Conservation (phyloP, 2,797 vertebrate species). For the Valencia hispanica region DNA sequence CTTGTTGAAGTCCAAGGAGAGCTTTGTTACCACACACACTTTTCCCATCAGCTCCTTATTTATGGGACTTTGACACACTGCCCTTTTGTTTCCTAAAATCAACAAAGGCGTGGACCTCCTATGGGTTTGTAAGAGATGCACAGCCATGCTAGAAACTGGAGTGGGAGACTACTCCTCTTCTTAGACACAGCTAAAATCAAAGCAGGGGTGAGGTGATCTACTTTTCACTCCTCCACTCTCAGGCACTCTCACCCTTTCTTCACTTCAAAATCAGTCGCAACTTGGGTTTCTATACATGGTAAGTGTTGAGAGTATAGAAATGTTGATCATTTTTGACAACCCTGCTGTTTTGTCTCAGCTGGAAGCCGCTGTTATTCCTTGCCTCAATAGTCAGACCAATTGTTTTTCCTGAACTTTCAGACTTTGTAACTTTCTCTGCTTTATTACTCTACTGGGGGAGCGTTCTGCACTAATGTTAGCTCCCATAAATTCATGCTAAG, state of each 20-base stretch:
- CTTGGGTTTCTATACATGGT: neutral
- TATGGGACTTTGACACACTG: constrained; percentile 4
- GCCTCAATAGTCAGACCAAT: neutral
- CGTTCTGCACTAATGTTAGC: no score
- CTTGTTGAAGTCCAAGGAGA: neutral
- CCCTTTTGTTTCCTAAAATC: constrained; percentile 19
- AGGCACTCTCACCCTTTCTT: constrained; percentile 1
- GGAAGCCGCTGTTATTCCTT: neutral
- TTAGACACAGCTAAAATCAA: constrained; percentile 2
- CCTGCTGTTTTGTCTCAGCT: no score
- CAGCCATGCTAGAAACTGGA: neutral
- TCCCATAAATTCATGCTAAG: no score
- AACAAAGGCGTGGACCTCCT: constrained; percentile 35
- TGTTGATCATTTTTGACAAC: no score
- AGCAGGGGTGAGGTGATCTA: constrained; percentile 9
- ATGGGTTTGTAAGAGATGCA: constrained; percentile 4
- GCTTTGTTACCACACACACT: constrained; percentile 2
- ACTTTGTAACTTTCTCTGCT: no score
- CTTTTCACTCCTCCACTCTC: neutral
- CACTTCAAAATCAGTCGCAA: neutral
- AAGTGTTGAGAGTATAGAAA: no score
- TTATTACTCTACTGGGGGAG: no score
- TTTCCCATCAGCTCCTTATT: neutral
- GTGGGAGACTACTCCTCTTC: constrained; percentile 7
- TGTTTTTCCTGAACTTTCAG: no score